phyloP scores from a whole-genome alignment of 2,797 vertebrate species.

The Microcaecilia unicolor region DNA sequence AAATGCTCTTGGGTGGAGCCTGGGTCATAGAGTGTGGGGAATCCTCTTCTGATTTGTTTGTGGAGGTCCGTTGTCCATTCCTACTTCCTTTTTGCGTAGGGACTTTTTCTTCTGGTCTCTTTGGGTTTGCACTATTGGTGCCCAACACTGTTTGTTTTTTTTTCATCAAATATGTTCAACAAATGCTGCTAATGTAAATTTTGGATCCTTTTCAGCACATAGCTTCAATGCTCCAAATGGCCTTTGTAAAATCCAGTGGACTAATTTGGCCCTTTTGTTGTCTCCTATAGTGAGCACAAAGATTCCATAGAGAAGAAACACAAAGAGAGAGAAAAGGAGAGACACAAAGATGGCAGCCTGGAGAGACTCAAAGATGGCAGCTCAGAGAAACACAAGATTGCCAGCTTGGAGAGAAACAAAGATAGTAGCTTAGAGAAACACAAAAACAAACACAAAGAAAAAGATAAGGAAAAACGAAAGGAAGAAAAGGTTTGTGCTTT shows the following conservation, averaged over 20 bases:
- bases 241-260: too few relatives aligned
- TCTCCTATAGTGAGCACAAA: constrained; percentile 76
- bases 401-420: background rate
- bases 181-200: background rate
- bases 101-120: too few relatives aligned
- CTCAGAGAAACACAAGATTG: constrained; percentile 69
- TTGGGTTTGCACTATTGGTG: too few relatives aligned
- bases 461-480: constrained; percentile 76
- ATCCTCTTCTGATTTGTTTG: too few relatives aligned
- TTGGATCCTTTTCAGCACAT: background rate
- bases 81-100: too few relatives aligned
- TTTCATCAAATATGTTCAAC: too few relatives aligned
- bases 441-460: constrained; percentile 69
- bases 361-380: constrained; percentile 60
- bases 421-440: constrained; percentile 56
- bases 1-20: too few relatives aligned
- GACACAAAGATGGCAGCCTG: constrained; percentile 68
- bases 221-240: too few relatives aligned
- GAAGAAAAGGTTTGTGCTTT: constrained; percentile 79
- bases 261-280: constrained; percentile 6
- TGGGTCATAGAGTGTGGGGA: too few relatives aligned
- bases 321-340: constrained; percentile 82
- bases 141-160: too few relatives aligned
- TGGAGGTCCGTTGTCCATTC: too few relatives aligned
- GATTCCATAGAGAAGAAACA: constrained; percentile 91